Conservation (phyloP, 2,888 invertebrate species). For the Molorchus minor region DNA sequence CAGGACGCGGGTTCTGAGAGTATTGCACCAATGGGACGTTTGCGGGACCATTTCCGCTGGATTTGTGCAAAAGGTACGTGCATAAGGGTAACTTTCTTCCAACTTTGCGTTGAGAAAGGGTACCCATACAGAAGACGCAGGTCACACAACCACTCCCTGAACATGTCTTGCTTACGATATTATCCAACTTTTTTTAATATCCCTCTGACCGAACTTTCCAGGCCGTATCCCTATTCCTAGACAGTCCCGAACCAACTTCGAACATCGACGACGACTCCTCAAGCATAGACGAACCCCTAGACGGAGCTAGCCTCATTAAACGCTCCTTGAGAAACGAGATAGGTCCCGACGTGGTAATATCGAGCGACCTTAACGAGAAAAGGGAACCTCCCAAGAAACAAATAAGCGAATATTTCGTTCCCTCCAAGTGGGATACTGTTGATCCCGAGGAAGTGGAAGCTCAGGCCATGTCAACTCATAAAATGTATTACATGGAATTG, state of each 20-base stretch:
- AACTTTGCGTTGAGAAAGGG: no score
- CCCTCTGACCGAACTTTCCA: background rate
- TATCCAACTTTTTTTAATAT: no score
- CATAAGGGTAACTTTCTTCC: no score
- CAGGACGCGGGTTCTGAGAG: slow-evolving; percentile 83
- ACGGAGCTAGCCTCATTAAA: slow-evolving; percentile 57
- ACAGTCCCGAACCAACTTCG: background rate
- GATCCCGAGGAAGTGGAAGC: slow-evolving; percentile 83
- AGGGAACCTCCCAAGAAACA: slow-evolving; percentile 23
- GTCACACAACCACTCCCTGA: no score
- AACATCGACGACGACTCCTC: slow-evolving; percentile 55
- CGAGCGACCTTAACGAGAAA: slow-evolving; percentile 13
- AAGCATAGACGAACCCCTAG: slow-evolving; percentile 57
- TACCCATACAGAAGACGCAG: no score
- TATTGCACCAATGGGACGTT: slow-evolving; percentile 94
- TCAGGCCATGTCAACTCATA: slow-evolving; percentile 83
- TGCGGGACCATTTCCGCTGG: slow-evolving; percentile 74
- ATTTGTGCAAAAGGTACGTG: slow-evolving; percentile 21
- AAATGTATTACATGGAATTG: slow-evolving; percentile 78
- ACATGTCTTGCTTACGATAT: no score
- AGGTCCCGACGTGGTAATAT: slow-evolving; percentile 41
- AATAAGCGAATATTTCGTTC: slow-evolving; percentile 72
- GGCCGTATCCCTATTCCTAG: slow-evolving; percentile 19
- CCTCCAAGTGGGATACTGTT: slow-evolving; percentile 95
- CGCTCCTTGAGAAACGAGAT: slow-evolving; percentile 47